Base-by-base conservation (phyloP, 2,113 vertebrate species). In the Prochilodus magdalenae region DNA sequence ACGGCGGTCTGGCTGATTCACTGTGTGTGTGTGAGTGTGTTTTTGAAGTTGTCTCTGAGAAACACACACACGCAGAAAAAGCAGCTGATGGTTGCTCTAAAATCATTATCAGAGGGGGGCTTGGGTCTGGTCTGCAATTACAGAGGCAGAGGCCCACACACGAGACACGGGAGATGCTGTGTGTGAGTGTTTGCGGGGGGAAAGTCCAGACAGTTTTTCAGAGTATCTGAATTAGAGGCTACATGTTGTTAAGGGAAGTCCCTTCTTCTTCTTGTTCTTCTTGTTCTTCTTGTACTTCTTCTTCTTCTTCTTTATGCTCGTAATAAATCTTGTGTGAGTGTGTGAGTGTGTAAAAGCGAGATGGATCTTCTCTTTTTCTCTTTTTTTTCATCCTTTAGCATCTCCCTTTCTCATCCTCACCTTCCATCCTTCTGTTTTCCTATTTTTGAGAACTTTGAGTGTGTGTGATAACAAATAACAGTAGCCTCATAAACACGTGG, bases 201-300 rank as follows among this genome's bases (percentile, higher is more conserved):
- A 79, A 80, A 77, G n/a, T 57, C 77, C 44, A 22, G 44, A 22
- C 24, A 20, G n/a, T 73, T 73, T 29, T 27, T n/a, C 33, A 57
- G 59, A 69, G 67, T 80, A 11, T 76, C 55, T 29, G 29, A 83
- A 83, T 86, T 83, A 86, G 44, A 86, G 84, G 67, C 71, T 60
- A 72, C 77, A 73, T 15, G 40, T 33, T 71, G 27, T 40, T 66
- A 33, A 81, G 85, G 85, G 77, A 86, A 83, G 69, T 86, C 73
- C 81, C 77, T 36, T 59, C 7, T 36, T 83, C 78, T 77, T 62
- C 55, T n/a, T 49, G 26, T 76, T 26, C 30, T 30, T 29, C 29
- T n/a, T 49, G 26, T 76, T 26, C 30, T 30, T 29, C 29, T n/a
- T n/a, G n/a, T n/a, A n/a, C 77, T 36, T 59, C 7, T 36, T 83